These are phyloP conservation scores for Nemotelus pantherinus DNA, from an alignment of 2,888 invertebrate species.

Conservation along the genomic window DNA sequence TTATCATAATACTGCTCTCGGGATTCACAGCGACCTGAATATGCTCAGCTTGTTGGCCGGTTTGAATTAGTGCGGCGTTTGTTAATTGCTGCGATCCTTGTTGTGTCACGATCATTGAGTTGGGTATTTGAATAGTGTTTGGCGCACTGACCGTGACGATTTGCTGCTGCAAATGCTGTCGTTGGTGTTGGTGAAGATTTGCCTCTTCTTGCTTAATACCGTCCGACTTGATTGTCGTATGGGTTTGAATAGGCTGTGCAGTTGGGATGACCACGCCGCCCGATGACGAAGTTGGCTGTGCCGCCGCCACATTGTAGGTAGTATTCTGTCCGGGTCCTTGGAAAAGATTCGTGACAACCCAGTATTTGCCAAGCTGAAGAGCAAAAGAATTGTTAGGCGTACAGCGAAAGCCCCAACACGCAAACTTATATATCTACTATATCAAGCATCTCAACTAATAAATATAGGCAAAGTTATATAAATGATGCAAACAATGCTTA, in stretches of 20 bases:
- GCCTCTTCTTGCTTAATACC: slow-evolving; percentile 53
- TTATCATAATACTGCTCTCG: slow-evolving; percentile 47
- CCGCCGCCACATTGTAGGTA: slow-evolving; percentile 54
- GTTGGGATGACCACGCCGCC: slow-evolving; percentile 48
- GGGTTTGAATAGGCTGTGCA: slow-evolving; percentile 54
- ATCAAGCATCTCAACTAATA: too few relatives aligned
- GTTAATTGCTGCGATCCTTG: slow-evolving; percentile 55
- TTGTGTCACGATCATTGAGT: slow-evolving; percentile 55
- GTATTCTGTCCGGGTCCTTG: slow-evolving; percentile 65
- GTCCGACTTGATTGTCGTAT: slow-evolving; percentile 53
- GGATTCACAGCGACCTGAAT: slow-evolving; percentile 52
- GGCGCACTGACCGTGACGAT: slow-evolving; percentile 48
- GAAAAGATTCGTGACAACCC: slow-evolving; percentile 84
- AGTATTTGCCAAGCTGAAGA: slow-evolving; percentile 81
- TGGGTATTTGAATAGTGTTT: slow-evolving; percentile 56
- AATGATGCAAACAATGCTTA: slow-evolving; percentile 66
- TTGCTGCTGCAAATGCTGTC: slow-evolving; percentile 45
- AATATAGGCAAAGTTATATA: slow-evolving; percentile 54
- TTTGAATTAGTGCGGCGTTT: slow-evolving; percentile 56
- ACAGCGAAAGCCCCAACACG: too few relatives aligned
- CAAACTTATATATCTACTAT: too few relatives aligned
- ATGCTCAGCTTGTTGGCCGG: slow-evolving; percentile 53
- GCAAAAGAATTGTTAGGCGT: slow-evolving; percentile 65
- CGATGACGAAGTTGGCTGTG: slow-evolving; percentile 55
- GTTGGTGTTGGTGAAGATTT: slow-evolving; percentile 48